A percentile compares a stretch with the other conserved stretches of the same genome.
Conservation (phyloP, 2,113 vertebrate genomes). For the Phyllostomus discolor region DNA sequence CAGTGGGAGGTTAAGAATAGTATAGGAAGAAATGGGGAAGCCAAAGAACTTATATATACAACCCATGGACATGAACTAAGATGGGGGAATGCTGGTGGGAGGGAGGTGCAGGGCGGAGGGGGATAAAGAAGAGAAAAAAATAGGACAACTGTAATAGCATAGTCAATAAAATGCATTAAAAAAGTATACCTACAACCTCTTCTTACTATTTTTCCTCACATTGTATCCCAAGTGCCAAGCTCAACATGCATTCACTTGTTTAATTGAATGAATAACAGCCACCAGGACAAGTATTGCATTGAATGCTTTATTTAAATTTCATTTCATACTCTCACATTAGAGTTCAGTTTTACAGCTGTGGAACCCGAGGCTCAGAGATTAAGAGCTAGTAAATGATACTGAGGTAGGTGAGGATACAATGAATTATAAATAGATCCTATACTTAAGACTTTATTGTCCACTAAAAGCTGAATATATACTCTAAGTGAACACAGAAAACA, state of each 20-base stretch:
- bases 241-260: neutral
- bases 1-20: too few species aligned
- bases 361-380: neutral
- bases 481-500: neutral
- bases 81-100: too few species aligned
- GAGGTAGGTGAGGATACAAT: neutral
- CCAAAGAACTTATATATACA: too few species aligned
- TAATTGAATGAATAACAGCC: slow-evolving; percentile 17
- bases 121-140: too few species aligned
- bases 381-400: neutral
- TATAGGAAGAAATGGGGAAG: too few species aligned
- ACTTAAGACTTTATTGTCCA: neutral
- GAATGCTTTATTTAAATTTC: slow-evolving; percentile 36
- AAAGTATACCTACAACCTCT: too few species aligned
- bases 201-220: neutral
- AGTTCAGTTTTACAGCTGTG: neutral
- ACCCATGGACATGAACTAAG: too few species aligned
- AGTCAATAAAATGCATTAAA: too few species aligned
- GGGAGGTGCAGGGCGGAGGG: too few species aligned
- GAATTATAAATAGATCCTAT: neutral
- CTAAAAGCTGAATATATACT: neutral
- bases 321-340: neutral
- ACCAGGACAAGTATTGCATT: neutral
- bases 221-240: neutral
- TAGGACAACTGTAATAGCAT: too few species aligned